Conservation (phyloP, 2,113 vertebrate species). For the Mirounga angustirostris region DNA sequence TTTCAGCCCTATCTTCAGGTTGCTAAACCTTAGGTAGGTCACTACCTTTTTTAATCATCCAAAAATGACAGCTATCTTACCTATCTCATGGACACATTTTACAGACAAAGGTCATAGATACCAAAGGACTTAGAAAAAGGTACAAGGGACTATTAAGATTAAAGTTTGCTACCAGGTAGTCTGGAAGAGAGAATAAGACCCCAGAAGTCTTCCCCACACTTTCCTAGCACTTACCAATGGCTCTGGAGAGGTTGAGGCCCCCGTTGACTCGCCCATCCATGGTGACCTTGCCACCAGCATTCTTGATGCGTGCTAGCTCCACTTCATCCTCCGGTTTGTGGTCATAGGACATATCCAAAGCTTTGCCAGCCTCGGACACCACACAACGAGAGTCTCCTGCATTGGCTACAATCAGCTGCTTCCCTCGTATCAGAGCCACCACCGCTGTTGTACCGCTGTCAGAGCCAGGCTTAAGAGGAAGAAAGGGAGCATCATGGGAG, state of each 20-base stretch:
- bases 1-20: constrained; percentile 46
- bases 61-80: constrained; percentile 1
- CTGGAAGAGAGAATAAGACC: constrained; percentile 18
- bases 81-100: constrained; percentile 42
- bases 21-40: not conserved
- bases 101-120: not conserved
- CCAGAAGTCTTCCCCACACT: not conserved
- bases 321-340: constrained; percentile 98
- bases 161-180: not conserved
- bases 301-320: constrained; percentile 97
- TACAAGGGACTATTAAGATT: not conserved
- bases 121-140: constrained; percentile 32
- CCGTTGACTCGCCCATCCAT: constrained; percentile 99
- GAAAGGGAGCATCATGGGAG: not conserved
- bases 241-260: constrained; percentile 97
- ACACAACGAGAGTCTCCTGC: constrained; percentile 99
- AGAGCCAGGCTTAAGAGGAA: constrained; percentile 93
- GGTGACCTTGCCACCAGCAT: constrained; percentile 98
- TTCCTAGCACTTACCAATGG: constrained; percentile 91
- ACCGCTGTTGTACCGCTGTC: constrained; percentile 98
- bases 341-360: constrained; percentile 98
- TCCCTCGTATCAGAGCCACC: constrained; percentile 96
- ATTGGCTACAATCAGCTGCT: constrained; percentile 98
- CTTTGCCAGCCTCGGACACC: constrained; percentile 95
- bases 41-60: constrained; percentile 31